These are phyloP conservation scores for Sciaenops ocellatus DNA, from an alignment of 2,797 vertebrate genomes.

Conservation along the genomic window DNA sequence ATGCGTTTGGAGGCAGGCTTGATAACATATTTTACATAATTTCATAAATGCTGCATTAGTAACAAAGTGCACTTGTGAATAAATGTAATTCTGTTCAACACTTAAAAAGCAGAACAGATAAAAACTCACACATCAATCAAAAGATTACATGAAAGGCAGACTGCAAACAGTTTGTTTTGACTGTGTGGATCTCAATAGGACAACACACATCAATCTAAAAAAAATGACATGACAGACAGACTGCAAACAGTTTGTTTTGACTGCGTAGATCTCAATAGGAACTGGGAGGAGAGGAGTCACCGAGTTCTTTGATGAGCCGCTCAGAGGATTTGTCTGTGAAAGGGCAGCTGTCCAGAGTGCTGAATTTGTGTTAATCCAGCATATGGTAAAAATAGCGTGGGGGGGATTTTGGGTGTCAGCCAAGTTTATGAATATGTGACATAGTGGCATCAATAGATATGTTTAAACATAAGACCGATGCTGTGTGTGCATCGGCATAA, in stretches of 20 bases:
- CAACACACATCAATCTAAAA: constrained; percentile 10
- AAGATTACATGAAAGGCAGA: constrained; percentile 28
- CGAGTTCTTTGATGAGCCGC: constrained; percentile 81
- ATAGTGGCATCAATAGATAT: constrained; percentile 42
- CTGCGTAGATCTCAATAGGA: constrained; percentile 60
- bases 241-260: constrained; percentile 59
- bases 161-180: constrained; percentile 56
- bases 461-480: background rate
- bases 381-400: constrained; percentile 83
- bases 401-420: constrained; percentile 74
- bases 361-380: constrained; percentile 86
- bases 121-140: constrained; percentile 20
- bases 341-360: constrained; percentile 86
- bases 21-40: background rate
- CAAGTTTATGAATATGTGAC: constrained; percentile 73
- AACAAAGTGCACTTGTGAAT: constrained; percentile 13
- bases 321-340: constrained; percentile 84
- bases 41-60: constrained; percentile 6
- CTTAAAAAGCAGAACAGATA: background rate
- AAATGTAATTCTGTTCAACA: constrained; percentile 11
- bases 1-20: background rate
- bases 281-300: constrained; percentile 75
- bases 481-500: constrained; percentile 3
- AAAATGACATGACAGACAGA: constrained; percentile 36
- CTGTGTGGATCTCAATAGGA: constrained; percentile 56